Evolutionary conservation across 2,888 invertebrate genomes (phyloP).

Genomic region (Microctonus brassicae): DNA sequence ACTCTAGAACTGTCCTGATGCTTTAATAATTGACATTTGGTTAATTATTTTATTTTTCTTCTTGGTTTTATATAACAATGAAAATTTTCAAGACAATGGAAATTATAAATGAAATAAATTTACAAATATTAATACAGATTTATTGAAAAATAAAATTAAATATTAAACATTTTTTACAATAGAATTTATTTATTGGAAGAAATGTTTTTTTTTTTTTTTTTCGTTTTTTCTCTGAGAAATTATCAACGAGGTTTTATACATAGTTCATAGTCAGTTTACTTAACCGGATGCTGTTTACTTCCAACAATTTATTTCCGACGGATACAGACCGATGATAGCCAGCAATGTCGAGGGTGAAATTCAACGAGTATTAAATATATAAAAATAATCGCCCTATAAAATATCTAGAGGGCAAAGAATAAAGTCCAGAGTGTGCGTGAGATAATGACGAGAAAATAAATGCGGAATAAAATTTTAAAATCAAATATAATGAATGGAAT

Average conservation of each 20-base stretch:
- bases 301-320: constrained; percentile 47
- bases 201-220: constrained; percentile 8
- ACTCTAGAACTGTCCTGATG: background rate
- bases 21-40: background rate
- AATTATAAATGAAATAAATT: no score
- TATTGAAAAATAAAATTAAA: background rate
- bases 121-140: background rate
- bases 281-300: constrained; percentile 44
- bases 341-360: constrained; percentile 28
- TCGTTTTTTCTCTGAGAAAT: constrained; percentile 18
- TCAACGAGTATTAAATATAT: background rate
- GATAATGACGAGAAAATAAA: background rate
- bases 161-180: background rate
- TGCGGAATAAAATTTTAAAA: background rate
- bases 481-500: background rate
- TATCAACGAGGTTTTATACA: constrained; percentile 21
- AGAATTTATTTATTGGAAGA: background rate
- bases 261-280: constrained; percentile 41
- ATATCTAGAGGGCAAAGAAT: constrained; percentile 3
- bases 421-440: background rate
- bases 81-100: no score
- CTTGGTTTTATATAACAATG: no score
- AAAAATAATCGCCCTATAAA: background rate
- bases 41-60: background rate
- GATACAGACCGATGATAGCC: constrained; percentile 42